These are phyloP conservation scores for Halcyon chelicuti DNA, from an alignment of 2,797 vertebrate genomes.

Conservation along the genomic window DNA sequence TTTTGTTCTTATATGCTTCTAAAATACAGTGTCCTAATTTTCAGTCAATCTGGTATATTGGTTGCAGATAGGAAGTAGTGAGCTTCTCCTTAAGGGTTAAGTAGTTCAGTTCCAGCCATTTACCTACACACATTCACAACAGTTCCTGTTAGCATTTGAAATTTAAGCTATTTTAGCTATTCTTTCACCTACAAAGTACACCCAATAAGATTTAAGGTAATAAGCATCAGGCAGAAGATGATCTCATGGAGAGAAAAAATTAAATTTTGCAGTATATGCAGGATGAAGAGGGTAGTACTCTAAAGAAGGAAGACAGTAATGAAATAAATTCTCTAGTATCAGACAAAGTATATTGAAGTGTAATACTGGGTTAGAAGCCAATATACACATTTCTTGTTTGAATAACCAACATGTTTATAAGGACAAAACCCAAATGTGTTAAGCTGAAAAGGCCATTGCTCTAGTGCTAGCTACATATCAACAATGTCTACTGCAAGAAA, in stretches of 20 bases:
- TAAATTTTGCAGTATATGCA: background rate
- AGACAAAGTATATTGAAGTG: background rate
- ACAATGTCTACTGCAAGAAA: background rate
- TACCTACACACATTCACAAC: background rate
- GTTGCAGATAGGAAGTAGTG: background rate
- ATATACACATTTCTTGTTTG: background rate
- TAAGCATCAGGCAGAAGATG: background rate
- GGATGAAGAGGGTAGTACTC: background rate
- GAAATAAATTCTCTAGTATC: background rate
- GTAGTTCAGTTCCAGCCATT: background rate
- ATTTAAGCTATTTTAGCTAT: background rate
- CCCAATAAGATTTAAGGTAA: background rate
- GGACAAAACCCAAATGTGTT: accelerated
- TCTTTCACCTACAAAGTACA: background rate
- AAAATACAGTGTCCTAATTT: background rate
- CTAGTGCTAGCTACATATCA: background rate
- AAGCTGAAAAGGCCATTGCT: background rate
- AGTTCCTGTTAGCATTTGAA: background rate
- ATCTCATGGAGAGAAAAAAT: background rate
- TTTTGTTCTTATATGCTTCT: background rate
- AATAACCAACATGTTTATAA: background rate
- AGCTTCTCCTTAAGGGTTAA: background rate
- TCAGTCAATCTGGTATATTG: background rate
- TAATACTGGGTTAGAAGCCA: background rate
- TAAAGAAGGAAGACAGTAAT: background rate